Conservation (phyloP, 2,888 invertebrate species). For the Drosophila colorata region DNA sequence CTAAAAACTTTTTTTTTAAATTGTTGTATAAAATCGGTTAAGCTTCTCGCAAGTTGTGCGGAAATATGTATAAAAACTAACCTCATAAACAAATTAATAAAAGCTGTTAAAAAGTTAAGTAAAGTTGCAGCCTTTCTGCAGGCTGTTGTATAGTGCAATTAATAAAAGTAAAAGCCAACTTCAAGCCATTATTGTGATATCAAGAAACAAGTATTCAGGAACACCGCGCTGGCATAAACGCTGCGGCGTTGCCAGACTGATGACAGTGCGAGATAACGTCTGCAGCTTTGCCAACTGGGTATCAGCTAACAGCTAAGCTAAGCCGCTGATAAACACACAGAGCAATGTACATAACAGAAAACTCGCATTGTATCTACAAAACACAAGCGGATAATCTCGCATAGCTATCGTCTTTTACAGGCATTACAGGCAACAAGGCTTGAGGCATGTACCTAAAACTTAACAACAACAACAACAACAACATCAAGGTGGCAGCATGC, state of each 20-base stretch:
- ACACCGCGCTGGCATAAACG: background rate
- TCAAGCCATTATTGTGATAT: background rate
- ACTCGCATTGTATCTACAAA: constrained; percentile 28
- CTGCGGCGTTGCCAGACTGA: constrained; percentile 33
- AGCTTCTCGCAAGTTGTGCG: no score
- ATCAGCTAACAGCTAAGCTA: constrained; percentile 55
- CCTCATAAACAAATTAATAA: no score
- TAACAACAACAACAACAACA: constrained; percentile 6
- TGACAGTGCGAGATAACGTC: constrained; percentile 42
- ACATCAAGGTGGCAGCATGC: constrained; percentile 7
- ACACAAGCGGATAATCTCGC: constrained; percentile 48
- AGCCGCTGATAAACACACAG: constrained; percentile 49
- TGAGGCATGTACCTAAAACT: constrained; percentile 17
- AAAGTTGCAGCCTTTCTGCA: background rate
- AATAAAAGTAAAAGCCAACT: background rate
- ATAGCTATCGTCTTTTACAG: constrained; percentile 32
- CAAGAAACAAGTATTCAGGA: background rate
- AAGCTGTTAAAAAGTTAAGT: no score
- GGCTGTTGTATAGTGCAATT: no score
- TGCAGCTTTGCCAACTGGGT: constrained; percentile 14
- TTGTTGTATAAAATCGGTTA: no score
- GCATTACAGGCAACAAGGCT: constrained; percentile 34
- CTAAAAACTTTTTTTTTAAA: no score
- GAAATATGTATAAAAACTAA: no score
- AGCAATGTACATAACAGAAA: constrained; percentile 4